Conservation (phyloP, 2,797 vertebrate genomes). For the Sebastes cheni region DNA sequence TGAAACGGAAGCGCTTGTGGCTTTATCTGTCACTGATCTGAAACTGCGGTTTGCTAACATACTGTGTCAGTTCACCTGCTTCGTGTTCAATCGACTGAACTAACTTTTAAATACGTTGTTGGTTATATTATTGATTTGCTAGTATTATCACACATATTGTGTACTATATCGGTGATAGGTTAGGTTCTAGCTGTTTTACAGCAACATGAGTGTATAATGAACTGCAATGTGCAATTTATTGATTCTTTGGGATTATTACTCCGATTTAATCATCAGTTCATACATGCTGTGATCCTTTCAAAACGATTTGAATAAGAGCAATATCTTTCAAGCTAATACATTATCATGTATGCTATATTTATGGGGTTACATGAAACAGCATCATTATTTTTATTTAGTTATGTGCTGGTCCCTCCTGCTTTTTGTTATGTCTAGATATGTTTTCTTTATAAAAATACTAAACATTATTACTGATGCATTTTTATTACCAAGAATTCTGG, state of each 20-base stretch:
- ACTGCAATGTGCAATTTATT: background rate
- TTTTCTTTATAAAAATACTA: background rate
- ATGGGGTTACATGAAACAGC: background rate
- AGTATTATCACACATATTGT: background rate
- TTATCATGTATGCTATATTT: background rate
- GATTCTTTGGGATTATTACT: background rate
- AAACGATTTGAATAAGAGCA: background rate
- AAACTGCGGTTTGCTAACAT: background rate
- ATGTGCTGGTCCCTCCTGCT: background rate
- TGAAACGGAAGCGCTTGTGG: background rate
- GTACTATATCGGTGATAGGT: background rate
- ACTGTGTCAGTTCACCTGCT: background rate
- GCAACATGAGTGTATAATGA: background rate
- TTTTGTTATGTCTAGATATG: background rate
- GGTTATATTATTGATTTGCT: background rate
- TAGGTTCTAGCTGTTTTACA: background rate
- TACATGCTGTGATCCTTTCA: background rate
- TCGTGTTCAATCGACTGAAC: background rate
- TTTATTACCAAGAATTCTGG: background rate
- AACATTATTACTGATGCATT: background rate
- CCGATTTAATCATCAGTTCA: background rate
- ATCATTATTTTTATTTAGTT: background rate
- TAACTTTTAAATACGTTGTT: background rate
- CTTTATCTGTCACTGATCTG: background rate
- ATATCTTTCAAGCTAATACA: background rate